Evolutionary conservation across 2,797 vertebrate species (phyloP).

Genomic region (Ptychobarbus kaznakovi): DNA sequence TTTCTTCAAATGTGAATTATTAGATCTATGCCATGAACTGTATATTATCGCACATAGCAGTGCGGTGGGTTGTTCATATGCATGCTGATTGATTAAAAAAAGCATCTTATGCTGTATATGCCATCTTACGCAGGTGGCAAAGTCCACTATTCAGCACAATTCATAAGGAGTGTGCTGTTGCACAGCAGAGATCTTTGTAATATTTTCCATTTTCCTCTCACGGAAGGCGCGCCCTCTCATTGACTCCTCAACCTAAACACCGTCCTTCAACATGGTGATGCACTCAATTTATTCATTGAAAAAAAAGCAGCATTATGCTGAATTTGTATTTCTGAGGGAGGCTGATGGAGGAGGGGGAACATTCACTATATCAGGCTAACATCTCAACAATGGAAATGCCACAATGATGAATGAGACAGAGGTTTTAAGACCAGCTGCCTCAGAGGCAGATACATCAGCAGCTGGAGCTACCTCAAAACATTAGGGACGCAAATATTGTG

Average conservation of each 20-base stretch:
- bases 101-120: constrained; percentile 22
- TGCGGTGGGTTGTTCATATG: constrained; percentile 4
- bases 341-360: constrained; percentile 67
- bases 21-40: neutral
- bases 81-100: constrained; percentile 31
- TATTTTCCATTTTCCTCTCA: constrained; percentile 36
- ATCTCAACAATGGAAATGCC: constrained; percentile 75
- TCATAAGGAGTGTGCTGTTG: neutral
- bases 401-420: constrained; percentile 77
- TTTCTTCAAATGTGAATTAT: neutral
- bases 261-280: constrained; percentile 72
- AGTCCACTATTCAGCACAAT: constrained; percentile 46
- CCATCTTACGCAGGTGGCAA: constrained; percentile 37
- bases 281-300: constrained; percentile 77
- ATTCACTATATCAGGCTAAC: constrained; percentile 62
- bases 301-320: constrained; percentile 65
- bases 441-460: constrained; percentile 16
- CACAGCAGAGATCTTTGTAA: constrained; percentile 37
- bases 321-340: constrained; percentile 70
- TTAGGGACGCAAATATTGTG: constrained; percentile 15
- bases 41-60: neutral
- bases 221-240: neutral
- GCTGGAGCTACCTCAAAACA: constrained; percentile 13
- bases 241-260: constrained; percentile 53
- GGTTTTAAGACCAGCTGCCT: constrained; percentile 55